phyloP scores from a whole-genome alignment of 2,888 invertebrate species.

The Panzeria rudis region DNA sequence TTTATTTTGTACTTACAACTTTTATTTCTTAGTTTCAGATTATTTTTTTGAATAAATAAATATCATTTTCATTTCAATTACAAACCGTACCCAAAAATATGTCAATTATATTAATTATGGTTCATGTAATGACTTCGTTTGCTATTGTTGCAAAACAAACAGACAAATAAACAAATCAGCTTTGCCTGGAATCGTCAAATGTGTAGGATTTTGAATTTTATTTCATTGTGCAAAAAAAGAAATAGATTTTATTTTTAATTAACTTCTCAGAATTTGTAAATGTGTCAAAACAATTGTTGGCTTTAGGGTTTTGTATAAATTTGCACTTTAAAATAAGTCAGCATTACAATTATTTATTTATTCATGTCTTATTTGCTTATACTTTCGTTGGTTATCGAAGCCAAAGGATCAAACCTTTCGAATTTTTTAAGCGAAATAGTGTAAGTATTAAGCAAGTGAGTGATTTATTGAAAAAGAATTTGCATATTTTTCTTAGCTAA shows the following conservation, averaged over 20 bases:
- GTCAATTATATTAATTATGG: conserved; percentile 83
- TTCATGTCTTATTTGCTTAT: background rate
- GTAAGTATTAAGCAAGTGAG: background rate
- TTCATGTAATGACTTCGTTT: conserved; percentile 69
- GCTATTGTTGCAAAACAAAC: conserved; percentile 37
- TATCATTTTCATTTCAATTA: conserved; percentile 70
- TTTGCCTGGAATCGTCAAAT: conserved; percentile 43
- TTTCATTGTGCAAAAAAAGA: conserved; percentile 1
- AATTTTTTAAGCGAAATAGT: background rate
- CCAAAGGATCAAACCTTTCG: background rate
- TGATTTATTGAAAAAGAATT: too few species aligned
- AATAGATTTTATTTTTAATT: conserved; percentile 35
- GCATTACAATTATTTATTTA: conserved; percentile 1
- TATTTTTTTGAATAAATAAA: conserved; percentile 20
- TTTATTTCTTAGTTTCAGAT: conserved; percentile 24
- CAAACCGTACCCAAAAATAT: conserved; percentile 78
- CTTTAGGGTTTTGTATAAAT: conserved; percentile 20
- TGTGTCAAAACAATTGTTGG: conserved; percentile 42
- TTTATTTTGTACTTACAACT: background rate
- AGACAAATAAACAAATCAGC: conserved; percentile 27
- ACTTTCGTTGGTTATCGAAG: background rate
- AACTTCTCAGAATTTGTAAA: conserved; percentile 63
- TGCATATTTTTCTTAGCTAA: too few species aligned
- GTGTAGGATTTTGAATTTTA: conserved; percentile 63
- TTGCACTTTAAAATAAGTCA: conserved; percentile 5